Base-by-base conservation (phyloP, 2,797 vertebrate genomes). In the Craterocephalus amniculus region DNA sequence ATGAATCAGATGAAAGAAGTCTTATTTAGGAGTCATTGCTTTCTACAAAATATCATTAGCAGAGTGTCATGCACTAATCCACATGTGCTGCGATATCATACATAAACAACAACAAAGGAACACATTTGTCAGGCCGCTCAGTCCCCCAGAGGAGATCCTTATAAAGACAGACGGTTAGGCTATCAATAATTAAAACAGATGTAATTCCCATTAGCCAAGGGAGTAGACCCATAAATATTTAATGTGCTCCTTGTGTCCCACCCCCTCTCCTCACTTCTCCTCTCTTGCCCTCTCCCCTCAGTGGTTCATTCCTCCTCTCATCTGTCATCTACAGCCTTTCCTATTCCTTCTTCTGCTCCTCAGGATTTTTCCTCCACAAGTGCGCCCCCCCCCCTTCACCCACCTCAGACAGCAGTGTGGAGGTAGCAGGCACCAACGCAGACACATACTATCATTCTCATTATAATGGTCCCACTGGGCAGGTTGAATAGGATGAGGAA, bases 101-200 rank as follows among this genome's bases (percentile, higher is more conserved):
- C 83, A 76, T 74, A 87, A 87, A 88, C 89, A 91, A 90, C 76
- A 89, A 83, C 89, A 89, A 88, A 68, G 27, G 78, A 68, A 78
- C 70, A 81, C 78, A 81, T 81, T 79, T 89, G 83, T 90, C 80
- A 87, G 58, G 74, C 85, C 61, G 71, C 45, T 65, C 20, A 56
- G 81, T 78, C 45, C 68, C 91, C 83, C 85, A 74, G 84, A 82
- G 81, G 82, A 78, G 60, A 83, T 72, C 66, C 89, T 86, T 86
- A 86, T 87, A 76, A 93, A 90, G 90, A 93, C 90, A 90, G 87
- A 84, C 82, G 90, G 92, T 93, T 94, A 93, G 68, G 62, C 71
- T 86, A 94, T 94, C 89, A 94, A 93, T 95, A 94, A 95, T 95
- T 94, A 91, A 95, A 94, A 92, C 86, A 90, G 74, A 84, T 90